These are phyloP conservation scores for Pygoscelis adeliae DNA, from an alignment of 2,113 vertebrate genomes.

Conservation along the genomic window DNA sequence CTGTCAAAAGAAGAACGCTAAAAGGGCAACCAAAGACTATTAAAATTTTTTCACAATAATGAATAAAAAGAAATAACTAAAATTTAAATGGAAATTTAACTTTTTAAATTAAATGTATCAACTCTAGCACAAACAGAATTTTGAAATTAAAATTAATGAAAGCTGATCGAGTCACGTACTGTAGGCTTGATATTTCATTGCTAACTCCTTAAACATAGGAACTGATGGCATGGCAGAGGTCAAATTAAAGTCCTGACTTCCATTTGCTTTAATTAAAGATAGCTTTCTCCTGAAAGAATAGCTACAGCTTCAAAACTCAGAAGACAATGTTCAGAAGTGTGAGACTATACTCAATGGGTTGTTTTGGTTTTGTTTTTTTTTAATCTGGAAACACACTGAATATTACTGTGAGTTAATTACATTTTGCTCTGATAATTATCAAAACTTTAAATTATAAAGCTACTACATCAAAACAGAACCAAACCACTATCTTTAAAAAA, in stretches of 20 bases:
- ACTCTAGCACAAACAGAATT: not conserved
- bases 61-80: not conserved
- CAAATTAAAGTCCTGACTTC: not conserved
- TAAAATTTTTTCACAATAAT: not conserved
- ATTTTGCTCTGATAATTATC: not conserved
- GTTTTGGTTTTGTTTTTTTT: too few relatives aligned
- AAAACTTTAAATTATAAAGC: not conserved
- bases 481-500: not conserved
- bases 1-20: not conserved
- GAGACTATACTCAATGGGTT: not conserved
- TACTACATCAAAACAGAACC: not conserved
- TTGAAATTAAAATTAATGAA: not conserved
- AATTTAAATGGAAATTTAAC: not conserved
- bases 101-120: not conserved
- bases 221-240: not conserved
- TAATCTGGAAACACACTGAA: not conserved
- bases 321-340: not conserved
- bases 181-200: rapidly evolving
- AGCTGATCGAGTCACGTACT: rapidly evolving
- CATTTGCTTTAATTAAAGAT: not conserved
- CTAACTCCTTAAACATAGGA: rapidly evolving
- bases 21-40: not conserved
- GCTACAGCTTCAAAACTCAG: not conserved
- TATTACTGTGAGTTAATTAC: not conserved
- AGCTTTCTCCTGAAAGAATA: not conserved